Evolutionary conservation across 2,888 invertebrate species (phyloP), one percentile per base, ranked within the genome.

Genomic region (Panopea generosa): DNA sequence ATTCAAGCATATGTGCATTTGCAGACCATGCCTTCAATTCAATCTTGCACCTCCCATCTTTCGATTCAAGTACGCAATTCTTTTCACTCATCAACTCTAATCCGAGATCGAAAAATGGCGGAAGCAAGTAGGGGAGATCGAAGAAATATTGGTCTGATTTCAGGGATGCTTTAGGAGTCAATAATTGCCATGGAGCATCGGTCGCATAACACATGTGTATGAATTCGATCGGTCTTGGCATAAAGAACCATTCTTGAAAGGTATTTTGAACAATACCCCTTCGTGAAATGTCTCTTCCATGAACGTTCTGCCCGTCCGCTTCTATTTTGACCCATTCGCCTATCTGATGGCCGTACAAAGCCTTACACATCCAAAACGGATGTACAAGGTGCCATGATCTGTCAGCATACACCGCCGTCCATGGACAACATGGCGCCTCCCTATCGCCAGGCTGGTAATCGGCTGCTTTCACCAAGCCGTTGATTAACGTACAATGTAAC

Each of bases 321-420:
- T 83, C 83, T 11, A 83, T 29, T 49, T 78, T 83, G 1, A 81
- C 68, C 83, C 83, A 83, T 2, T 80, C 80, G 7, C 76, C 80
- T 9, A 76, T 33, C 20, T 45, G 65, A 45, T 74, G 73, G n/a
- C 83, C 83, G 49, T 61, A 75, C 7, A 83, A 49, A 2, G 76
- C 73, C 38, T 18, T 59, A 55, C 83, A 83, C 1, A 78, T 66
- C 83, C 80, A 81, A 22, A 71, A 83, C 2, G 80, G 73, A 59
- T 80, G 73, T 0, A 83, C 73, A 7, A 83, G 61, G 22, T 80
- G 71, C 83, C 83, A 83, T n/a, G 61, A 45, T 11, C 60, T 45
- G 3, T 81, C 73, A 0, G 71, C 62, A 50, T 67, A 71, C 1
- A 83, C 76, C 1, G 78, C 76, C 27, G 70, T 70, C 83, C 83